Base-by-base conservation (phyloP, 2,888 invertebrate genomes). In the Cylindroiulus punctatus region DNA sequence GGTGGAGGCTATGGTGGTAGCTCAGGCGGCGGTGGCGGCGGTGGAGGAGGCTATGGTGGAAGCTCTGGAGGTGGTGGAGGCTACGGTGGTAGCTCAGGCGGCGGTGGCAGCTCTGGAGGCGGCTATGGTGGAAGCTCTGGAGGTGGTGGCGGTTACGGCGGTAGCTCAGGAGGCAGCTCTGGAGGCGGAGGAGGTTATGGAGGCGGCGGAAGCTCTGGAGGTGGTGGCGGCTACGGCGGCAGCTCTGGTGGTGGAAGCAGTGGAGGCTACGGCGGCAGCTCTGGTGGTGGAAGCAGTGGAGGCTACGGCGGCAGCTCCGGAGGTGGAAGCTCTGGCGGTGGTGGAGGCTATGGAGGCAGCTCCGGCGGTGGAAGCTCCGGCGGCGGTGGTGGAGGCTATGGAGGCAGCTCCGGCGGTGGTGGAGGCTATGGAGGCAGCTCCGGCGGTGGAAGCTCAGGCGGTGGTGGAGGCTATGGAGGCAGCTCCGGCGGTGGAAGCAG, bases 381-480 rank as follows among this genome's bases (percentile, higher is more conserved):
- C 14, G 76, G 76, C 5, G 5, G 8, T 26, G 14, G 36, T 19
- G 81, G 81, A 14, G 81, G 81, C 57, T n/a, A n/a, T n/a, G n/a
- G n/a, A n/a, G n/a, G n/a, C n/a, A n/a, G n/a, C n/a, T n/a, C n/a
- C n/a, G n/a, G 57, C 19, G 57, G 57, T 7, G 81, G 81, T n/a
- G 81, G 81, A 10, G 40, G 81, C 12, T 81, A 81, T 40, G 40
- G 40, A 14, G 81, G 81, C 1, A 40, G 81, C 36, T 81, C 81
- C 47, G 84, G 84, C 4, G 84, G 84, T 5, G 84, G 84, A 4
- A 84, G 84, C 44, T 84, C 44, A 5, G 84, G 84, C 42, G 47
- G 84, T 19, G 84, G 84, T 22, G 32, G 42, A 8, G 44, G 84
- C 36, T 84, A 40, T n/a, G 84, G 84, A 5, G 84, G 44, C 14